Evolutionary conservation across 2,888 invertebrate genomes (phyloP), one percentile per base, ranked within the genome.

Genomic region (Chelonus formosanus): DNA sequence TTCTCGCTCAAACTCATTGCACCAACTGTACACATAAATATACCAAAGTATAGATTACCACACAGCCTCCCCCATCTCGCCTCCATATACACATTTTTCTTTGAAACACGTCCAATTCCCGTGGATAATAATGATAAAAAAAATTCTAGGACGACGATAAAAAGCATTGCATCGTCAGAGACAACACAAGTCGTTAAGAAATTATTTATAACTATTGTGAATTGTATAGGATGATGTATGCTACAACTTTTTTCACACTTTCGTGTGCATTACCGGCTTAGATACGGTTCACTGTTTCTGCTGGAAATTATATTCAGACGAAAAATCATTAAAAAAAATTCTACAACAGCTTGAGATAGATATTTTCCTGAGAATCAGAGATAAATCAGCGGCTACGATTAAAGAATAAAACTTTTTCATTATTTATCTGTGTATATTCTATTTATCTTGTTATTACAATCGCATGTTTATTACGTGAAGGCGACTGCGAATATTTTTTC

Each of bases 201-300:
- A 66, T 70, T 70, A 72, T 72, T 65, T 65, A 65, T 65, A 65
- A 65, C 60, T 60, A 52, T 60, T 48, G 60, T 40, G 52, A 60
- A 52, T 60, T 5, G 52, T 60, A 31, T 48, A 48, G 57, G 56
- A 65, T 65, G 60, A 57, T 60, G 50, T 40, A 48, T 20, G 20
- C 20, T 55, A 20, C 48, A 34, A 48, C 52, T 40, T 58, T 40
- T 52, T 40, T 48, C 55, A 10, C 65, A 65, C 54, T 35, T 36
- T 60, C 20, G 20, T 20, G 20, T 20, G 20, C 20, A 20, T 20
- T 20, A 20, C 20, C 20, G 2, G 20, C 20, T 20, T 20, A 20
- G 20, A 20, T 20, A 20, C 20, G 20, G 20, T 20, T 20, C 20
- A 20, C 20, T 20, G 20, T 20, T 20, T 20, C 20, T 20, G 20